Percentiles rank a stretch among this genome's conserved stretches.
Conservation (phyloP, 2,888 invertebrate species). For the Cetonia aurata region DNA sequence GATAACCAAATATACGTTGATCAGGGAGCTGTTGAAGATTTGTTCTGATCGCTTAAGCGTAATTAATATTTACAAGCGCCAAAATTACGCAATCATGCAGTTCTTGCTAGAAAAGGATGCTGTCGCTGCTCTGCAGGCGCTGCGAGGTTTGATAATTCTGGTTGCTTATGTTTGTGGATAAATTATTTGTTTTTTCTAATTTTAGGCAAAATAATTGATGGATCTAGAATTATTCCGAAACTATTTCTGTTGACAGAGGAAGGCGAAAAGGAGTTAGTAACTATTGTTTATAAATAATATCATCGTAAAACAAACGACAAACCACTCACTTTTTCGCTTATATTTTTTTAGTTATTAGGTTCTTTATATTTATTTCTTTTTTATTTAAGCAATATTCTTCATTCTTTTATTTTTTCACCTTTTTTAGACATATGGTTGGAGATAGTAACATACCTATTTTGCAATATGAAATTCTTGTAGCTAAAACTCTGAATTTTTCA, state of each 20-base stretch:
- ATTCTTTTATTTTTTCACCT: neutral
- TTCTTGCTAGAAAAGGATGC: conserved; percentile 7
- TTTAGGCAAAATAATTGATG: conserved; percentile 8
- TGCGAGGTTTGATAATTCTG: neutral
- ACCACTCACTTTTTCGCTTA: too few species aligned
- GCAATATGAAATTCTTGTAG: neutral
- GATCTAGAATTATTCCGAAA: neutral
- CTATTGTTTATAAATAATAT: too few species aligned
- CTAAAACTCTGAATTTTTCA: neutral
- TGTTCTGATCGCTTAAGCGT: neutral
- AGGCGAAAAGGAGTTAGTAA: conserved; percentile 27
- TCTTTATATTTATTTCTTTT: neutral
- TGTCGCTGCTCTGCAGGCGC: neutral
- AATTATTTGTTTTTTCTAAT: neutral
- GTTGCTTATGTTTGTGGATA: too few species aligned
- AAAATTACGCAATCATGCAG: conserved; percentile 9
- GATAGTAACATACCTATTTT: too few species aligned
- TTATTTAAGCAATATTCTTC: too few species aligned
- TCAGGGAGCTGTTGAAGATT: conserved; percentile 8
- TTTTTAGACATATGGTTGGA: neutral
- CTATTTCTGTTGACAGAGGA: conserved; percentile 9
- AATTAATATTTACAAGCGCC: conserved; percentile 10
- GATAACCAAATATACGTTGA: neutral
- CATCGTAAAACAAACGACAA: too few species aligned
- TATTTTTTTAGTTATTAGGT: too few species aligned